phyloP scores from a whole-genome alignment of 92 coral and sea anemone species.

The Meandrina meandrites region DNA sequence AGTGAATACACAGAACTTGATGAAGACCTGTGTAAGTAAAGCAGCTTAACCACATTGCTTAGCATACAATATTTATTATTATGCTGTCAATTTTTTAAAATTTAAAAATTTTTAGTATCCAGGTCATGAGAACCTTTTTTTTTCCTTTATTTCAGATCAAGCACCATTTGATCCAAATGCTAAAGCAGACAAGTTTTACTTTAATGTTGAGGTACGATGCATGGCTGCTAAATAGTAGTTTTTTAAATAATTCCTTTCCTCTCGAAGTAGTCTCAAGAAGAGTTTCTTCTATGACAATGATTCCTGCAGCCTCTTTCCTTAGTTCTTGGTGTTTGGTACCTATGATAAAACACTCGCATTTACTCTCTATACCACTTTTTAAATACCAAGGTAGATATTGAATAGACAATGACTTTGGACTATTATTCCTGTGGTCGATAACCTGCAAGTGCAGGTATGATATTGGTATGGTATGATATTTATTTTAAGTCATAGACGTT shows the following conservation, averaged over 20 bases:
- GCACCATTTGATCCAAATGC: slow-evolving; percentile 97
- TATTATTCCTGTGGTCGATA: neutral
- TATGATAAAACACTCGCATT: too few species aligned
- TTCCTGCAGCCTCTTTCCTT: too few species aligned
- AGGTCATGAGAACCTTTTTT: neutral
- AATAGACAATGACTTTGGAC: neutral
- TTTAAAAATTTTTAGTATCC: too few species aligned
- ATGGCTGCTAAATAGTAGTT: neutral
- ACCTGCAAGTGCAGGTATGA: too few species aligned
- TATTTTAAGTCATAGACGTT: too few species aligned
- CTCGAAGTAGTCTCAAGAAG: neutral
- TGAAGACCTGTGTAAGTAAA: slow-evolving; percentile 87
- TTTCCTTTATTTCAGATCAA: slow-evolving; percentile 69
- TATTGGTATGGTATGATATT: too few species aligned
- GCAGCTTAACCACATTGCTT: neutral
- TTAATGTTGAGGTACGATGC: slow-evolving; percentile 87
- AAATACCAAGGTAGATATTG: neutral
- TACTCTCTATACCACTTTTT: too few species aligned
- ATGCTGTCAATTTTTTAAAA: too few species aligned
- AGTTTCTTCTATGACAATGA: too few species aligned
- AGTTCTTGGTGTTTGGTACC: too few species aligned
- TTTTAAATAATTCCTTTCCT: neutral
- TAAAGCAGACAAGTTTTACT: slow-evolving; percentile 91
- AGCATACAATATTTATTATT: neutral
- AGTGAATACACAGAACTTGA: slow-evolving; percentile 93